Conservation (phyloP, 2,888 invertebrate genomes). For the Noctua janthina region DNA sequence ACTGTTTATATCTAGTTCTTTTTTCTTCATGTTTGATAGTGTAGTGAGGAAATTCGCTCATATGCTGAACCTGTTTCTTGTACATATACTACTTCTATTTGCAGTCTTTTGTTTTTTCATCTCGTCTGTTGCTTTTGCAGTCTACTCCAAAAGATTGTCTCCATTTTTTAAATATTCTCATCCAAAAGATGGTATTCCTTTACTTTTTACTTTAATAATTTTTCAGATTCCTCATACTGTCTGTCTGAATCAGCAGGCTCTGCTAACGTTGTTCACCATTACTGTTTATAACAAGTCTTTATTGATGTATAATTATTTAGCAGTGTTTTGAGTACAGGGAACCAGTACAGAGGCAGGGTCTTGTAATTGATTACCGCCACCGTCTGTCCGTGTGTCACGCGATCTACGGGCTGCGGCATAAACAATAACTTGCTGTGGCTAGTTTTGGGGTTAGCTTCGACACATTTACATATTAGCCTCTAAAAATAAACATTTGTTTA, state of each 20-base stretch:
- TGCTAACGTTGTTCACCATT: neutral
- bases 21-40: neutral
- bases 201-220: neutral
- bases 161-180: neutral
- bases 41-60: neutral
- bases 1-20: neutral
- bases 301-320: conserved; percentile 36
- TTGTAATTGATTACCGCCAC: conserved; percentile 63
- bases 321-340: conserved; percentile 21
- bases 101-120: neutral
- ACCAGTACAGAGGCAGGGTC: conserved; percentile 36
- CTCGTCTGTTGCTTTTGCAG: neutral
- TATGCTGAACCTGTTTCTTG: neutral
- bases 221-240: neutral
- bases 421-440: conserved; percentile 47
- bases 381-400: conserved; percentile 66
- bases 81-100: neutral
- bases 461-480: conserved; percentile 21
- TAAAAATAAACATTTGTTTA: conserved; percentile 16
- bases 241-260: too few relatives aligned
- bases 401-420: conserved; percentile 49
- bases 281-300: conserved; percentile 8
- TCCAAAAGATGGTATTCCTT: neutral
- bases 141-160: neutral
- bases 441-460: conserved; percentile 32